A percentile compares a stretch with the other conserved stretches of the same genome.
Conservation (phyloP, 2,888 invertebrate species). For the Danaus chrysippus region DNA sequence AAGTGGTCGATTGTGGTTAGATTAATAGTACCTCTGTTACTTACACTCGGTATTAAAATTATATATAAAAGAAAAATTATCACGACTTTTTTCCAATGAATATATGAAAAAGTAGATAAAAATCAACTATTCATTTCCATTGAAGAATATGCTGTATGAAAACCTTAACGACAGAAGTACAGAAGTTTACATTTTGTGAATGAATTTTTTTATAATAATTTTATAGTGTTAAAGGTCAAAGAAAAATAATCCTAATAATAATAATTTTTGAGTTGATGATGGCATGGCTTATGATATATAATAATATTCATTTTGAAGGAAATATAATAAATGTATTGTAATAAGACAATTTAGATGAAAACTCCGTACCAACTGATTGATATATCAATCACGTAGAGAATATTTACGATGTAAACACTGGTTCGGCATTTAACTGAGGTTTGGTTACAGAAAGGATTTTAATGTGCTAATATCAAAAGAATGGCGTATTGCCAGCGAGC, state of each 20-base stretch:
- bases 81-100: slow-evolving; percentile 9
- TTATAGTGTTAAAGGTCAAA: neutral
- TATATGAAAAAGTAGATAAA: neutral
- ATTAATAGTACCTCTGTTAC: slow-evolving; percentile 40
- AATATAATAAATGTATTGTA: slow-evolving; percentile 24
- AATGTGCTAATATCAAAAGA: no score
- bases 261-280: neutral
- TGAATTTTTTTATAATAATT: neutral
- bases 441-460: neutral
- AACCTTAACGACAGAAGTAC: neutral
- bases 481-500: no score
- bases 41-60: slow-evolving; percentile 23
- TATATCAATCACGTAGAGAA: slow-evolving; percentile 38
- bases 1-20: slow-evolving; percentile 40
- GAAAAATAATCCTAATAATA: neutral
- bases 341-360: slow-evolving; percentile 35
- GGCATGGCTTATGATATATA: neutral
- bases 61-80: slow-evolving; percentile 26
- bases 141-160: neutral
- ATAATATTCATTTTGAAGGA: neutral
- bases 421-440: slow-evolving; percentile 12
- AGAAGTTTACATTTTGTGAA: neutral
- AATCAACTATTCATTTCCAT: neutral
- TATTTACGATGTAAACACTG: slow-evolving; percentile 35
- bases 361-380: slow-evolving; percentile 28